phyloP scores from a whole-genome alignment of 2,797 vertebrate genomes.

The Emydoidea blandingii region DNA sequence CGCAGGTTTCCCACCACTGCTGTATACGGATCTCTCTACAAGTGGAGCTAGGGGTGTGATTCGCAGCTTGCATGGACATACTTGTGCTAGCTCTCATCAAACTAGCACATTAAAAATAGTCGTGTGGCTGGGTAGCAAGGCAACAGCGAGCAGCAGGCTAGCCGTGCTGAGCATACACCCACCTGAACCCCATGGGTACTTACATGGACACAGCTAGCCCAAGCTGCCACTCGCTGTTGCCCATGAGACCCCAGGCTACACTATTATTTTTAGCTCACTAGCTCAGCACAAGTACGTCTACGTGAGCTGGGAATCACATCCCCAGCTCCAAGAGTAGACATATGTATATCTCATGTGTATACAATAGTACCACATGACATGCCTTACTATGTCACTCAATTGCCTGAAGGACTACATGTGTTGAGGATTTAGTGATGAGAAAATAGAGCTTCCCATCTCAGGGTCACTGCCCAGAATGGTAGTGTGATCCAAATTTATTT shows the following conservation, averaged over 20 bases:
- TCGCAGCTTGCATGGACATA: background rate
- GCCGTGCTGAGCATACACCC: background rate
- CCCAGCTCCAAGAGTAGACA: background rate
- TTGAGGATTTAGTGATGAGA: background rate
- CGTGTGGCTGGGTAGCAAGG: background rate
- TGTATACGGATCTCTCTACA: background rate
- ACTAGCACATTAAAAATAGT: background rate
- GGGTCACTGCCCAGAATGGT: background rate
- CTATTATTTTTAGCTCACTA: background rate
- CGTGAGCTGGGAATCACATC: too few relatives aligned
- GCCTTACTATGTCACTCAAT: background rate
- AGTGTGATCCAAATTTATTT: background rate
- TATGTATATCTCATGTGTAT: background rate
- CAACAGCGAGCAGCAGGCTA: background rate
- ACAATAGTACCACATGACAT: background rate
- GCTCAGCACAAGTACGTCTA: background rate
- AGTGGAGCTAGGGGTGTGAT: background rate
- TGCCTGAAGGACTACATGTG: background rate
- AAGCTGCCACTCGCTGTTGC: background rate
- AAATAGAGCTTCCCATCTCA: background rate
- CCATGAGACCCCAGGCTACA: background rate
- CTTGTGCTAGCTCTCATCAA: background rate
- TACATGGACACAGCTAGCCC: background rate
- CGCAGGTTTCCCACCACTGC: too few relatives aligned
- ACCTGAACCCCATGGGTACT: background rate